phyloP scores from a whole-genome alignment of 2,888 invertebrate genomes.

The Campoplex nolae region DNA sequence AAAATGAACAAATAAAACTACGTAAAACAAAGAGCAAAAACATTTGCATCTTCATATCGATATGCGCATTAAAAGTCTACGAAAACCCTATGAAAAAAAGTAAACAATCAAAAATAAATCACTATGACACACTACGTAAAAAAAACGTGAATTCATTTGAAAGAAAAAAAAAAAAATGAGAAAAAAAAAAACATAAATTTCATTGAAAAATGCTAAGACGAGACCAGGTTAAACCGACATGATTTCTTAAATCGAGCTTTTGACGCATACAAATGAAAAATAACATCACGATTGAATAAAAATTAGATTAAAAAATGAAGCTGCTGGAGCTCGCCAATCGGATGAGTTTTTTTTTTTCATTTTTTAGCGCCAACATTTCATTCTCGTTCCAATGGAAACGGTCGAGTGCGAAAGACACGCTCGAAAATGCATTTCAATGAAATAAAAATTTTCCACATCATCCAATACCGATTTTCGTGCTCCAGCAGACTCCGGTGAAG shows the following conservation, averaged over 20 bases:
- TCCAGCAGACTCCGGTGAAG: conserved; percentile 6
- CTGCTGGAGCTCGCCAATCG: conserved; percentile 38
- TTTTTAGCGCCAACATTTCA: neutral
- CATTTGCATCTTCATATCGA: conserved; percentile 5
- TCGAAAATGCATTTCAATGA: neutral
- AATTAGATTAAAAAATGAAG: conserved; percentile 2
- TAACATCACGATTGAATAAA: conserved; percentile 39
- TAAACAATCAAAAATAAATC: conserved; percentile 42
- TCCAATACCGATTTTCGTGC: neutral
- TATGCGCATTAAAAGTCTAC: conserved; percentile 28
- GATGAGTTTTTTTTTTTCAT: neutral
- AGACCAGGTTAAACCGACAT: conserved; percentile 39
- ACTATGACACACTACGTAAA: conserved; percentile 48
- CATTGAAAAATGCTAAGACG: neutral
- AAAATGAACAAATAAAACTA: conserved; percentile 37
- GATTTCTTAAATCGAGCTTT: conserved; percentile 47
- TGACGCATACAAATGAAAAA: conserved; percentile 47
- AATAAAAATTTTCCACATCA: neutral
- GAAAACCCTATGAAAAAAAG: conserved; percentile 41
- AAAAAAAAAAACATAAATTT: neutral
- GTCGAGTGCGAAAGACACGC: no score
- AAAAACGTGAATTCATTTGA: conserved; percentile 12
- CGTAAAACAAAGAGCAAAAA: conserved; percentile 56
- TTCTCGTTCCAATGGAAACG: neutral
- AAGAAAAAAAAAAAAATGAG: neutral